A percentile compares a stretch with the other conserved stretches of the same genome.
These are phyloP conservation scores for Botia almorhae DNA, from an alignment of 2,797 vertebrate species.

Conservation along the genomic window DNA sequence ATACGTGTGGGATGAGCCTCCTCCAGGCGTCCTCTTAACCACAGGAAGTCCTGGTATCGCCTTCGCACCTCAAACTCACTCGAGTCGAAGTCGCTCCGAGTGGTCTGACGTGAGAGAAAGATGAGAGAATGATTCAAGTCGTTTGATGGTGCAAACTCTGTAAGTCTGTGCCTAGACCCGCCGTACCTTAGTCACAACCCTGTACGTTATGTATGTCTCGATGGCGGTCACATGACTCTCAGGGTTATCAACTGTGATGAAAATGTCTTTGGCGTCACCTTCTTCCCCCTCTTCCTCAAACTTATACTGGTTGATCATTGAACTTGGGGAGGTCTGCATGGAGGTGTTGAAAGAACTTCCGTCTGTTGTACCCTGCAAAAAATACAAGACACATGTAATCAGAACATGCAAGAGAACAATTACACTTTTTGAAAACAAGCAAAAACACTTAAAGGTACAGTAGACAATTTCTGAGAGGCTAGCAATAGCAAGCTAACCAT, in stretches of 20 bases:
- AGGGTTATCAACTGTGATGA: slow-evolving; percentile 90
- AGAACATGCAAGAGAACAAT: background rate
- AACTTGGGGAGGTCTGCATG: slow-evolving; percentile 86
- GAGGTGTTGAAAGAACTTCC: slow-evolving; percentile 78
- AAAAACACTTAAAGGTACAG: background rate
- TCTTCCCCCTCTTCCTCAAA: slow-evolving; percentile 85
- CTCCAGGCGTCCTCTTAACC: slow-evolving; percentile 90
- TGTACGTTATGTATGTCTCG: slow-evolving; percentile 93
- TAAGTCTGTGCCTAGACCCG: background rate
- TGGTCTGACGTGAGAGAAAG: slow-evolving; percentile 81
- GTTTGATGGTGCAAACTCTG: background rate
- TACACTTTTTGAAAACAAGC: background rate
- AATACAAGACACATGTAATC: background rate
- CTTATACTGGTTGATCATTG: slow-evolving; percentile 92
- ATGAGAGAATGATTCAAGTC: slow-evolving; percentile 18
- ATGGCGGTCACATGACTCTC: slow-evolving; percentile 93
- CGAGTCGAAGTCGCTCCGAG: slow-evolving; percentile 90
- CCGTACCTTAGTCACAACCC: slow-evolving; percentile 88
- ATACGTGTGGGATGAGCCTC: slow-evolving; percentile 91
- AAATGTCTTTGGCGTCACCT: slow-evolving; percentile 84
- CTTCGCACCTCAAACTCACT: slow-evolving; percentile 93
- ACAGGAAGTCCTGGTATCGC: slow-evolving; percentile 96
- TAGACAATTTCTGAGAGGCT: too few species aligned
- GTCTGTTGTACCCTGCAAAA: slow-evolving; percentile 81
- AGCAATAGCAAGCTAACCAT: too few species aligned